Evolutionary conservation across 1,140 invertebrate species (phyloP), one percentile per base, ranked within the genome.

Genomic region (Aricia agestis): DNA sequence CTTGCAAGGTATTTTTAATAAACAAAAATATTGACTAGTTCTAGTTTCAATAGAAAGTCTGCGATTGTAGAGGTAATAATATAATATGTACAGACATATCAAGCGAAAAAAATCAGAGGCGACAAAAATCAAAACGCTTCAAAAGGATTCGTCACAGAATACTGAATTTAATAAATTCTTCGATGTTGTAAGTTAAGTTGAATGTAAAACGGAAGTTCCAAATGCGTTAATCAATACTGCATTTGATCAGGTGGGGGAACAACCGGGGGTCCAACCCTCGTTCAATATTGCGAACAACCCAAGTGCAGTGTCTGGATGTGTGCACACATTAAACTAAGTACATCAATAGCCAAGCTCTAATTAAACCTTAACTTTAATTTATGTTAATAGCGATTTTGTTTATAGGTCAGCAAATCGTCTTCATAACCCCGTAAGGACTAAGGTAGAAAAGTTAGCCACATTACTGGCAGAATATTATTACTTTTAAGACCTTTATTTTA

Each of bases 221-320:
- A 74, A 70, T 70, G 71, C 74, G 65, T 74, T 75, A 78, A 83
- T 81, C 78, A 78, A 81, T 83, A 78, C 73, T 83, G 76, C 77
- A 80, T 63, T 63, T 25, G 59, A 68, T 74, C 71, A 72, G 75
- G 74, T 72, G 74, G 74, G 73, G 74, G 72, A 69, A 59, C 57
- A 73, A 70, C 70, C 32, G 71, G 78, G 79, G 79, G 79, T 78
- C 67, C 72, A 72, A 81, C 79, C 78, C 77, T 75, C 57, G 71
- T 31, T 45, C 72, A 67, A 78, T 78, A 76, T 81, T 68, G 75
- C 79, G 74, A 77, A 73, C 18, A 13, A 52, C 45, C 45, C 45
- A 4, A 52, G 45, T 52, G 11, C 45, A 52, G 45, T 52, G 45
- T 52, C 45, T 52, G 45, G 45, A 3, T 52, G 45, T 36, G 7